Percentiles rank a stretch among this genome's conserved stretches.
Evolutionary conservation across 2,797 vertebrate genomes (phyloP).

Genomic region (Labroides dimidiatus): DNA sequence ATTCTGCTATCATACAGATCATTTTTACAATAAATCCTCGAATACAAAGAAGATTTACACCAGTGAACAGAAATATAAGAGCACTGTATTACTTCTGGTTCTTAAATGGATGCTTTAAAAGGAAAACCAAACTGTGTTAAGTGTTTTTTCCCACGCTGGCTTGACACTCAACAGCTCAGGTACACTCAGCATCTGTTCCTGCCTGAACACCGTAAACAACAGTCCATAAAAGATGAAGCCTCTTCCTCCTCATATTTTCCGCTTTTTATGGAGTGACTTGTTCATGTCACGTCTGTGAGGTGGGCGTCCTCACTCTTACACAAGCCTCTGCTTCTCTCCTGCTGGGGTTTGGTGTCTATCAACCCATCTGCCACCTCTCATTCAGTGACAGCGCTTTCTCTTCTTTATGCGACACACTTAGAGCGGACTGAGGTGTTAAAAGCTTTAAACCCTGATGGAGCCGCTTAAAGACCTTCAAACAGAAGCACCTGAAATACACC

Average conservation of each 20-base stretch:
- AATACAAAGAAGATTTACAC: no score
- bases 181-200: no score
- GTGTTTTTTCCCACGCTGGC: no score
- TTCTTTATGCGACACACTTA: slow-evolving; percentile 24
- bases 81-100: no score
- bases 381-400: slow-evolving; percentile 52
- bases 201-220: no score
- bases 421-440: slow-evolving; percentile 10
- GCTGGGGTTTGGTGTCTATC: slow-evolving; percentile 81
- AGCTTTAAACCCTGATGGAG: slow-evolving; percentile 9
- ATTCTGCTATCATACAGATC: no score
- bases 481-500: slow-evolving; percentile 39
- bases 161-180: no score
- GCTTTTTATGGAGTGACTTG: slow-evolving; percentile 75
- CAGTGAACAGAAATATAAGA: no score
- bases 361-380: slow-evolving; percentile 82
- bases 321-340: slow-evolving; percentile 74
- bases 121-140: neutral
- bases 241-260: slow-evolving; percentile 20
- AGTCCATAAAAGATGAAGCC: slow-evolving; percentile 1
- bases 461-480: neutral
- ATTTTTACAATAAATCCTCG: no score
- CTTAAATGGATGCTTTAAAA: neutral
- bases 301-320: slow-evolving; percentile 81
- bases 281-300: slow-evolving; percentile 72